Evolutionary conservation across 2,888 invertebrate species (phyloP), one percentile per base, ranked within the genome.

Genomic region (Schrankia costaestrigalis): DNA sequence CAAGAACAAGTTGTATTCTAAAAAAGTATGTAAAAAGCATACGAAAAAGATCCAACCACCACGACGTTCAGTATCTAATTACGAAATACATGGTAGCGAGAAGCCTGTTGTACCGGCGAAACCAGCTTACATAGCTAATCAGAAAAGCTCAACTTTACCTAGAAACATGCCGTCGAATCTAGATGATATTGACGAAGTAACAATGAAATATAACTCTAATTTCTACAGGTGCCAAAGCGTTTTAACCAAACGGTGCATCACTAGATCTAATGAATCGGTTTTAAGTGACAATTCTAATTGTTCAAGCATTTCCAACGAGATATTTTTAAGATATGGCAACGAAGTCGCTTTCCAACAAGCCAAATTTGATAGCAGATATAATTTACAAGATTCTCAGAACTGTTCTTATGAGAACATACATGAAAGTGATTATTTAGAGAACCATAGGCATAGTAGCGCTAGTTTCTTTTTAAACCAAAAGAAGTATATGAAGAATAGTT

Each of bases 391-490:
- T 50, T 87, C 88, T 0, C 85, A 84, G 37, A 87, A 87, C 34
- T 84, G 86, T 43, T 88, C 88, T 0, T 82, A 64, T 35, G 89
- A 89, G 54, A 89, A 89, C 34, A 56, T 89, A 0, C 65, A 87
- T 25, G 87, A 86, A 32, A 73, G 69, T 1, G 62, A 72, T 4
- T 86, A 85, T 59, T 67, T 91, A 24, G 91, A 91, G 34, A 89
- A 89, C 1, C 90, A 91, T 28, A 78, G 91, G 17, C 91, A 91
- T 29, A 94, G 93, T 23, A 93, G 94, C 57, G 95, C 95, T 3
- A 95, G 95, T 57, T 95, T 95, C 79, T 95, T 95, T 56, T 70
- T 95, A 12, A 93, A 93, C 35, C 92, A 91, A 35, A 90, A 91
- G 47, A 90, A 89, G 38, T 89, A 89, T 43, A 88, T 90, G 78